Conservation (phyloP, 1,140 invertebrate genomes). For the Neodiprion fabricii region DNA sequence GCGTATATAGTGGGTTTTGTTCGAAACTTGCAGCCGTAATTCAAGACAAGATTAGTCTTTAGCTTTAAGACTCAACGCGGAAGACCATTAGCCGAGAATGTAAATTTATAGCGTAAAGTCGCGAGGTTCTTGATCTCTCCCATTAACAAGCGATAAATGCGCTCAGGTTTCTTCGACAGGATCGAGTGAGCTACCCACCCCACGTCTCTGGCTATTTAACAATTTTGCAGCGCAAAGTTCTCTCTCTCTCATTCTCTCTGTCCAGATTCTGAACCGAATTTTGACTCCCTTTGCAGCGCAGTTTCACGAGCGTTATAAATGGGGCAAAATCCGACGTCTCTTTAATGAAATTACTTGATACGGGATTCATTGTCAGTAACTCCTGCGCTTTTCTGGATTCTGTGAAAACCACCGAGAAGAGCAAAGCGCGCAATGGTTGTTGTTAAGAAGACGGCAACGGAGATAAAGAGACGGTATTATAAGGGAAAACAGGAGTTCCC, state of each 20-base stretch:
- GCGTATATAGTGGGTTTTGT: neutral
- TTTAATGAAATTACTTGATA: neutral
- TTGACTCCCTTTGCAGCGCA: neutral
- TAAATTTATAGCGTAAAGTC: constrained; percentile 1
- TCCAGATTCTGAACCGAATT: no score
- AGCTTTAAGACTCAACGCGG: constrained; percentile 5
- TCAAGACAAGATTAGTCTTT: constrained; percentile 3
- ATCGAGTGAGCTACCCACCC: no score
- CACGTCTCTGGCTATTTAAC: neutral
- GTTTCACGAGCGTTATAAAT: neutral
- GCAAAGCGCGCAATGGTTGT: neutral
- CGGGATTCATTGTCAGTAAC: neutral
- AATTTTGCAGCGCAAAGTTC: neutral
- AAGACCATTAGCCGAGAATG: constrained; percentile 7
- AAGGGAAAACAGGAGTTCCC: neutral
- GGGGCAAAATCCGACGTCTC: neutral
- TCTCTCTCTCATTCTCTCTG: no score
- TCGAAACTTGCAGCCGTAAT: neutral
- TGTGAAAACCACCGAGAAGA: neutral
- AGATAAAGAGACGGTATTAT: neutral
- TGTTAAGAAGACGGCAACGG: neutral
- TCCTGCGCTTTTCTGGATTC: neutral
- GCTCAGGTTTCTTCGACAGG: neutral
- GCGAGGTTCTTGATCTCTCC: neutral
- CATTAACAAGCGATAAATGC: neutral